phyloP scores from a whole-genome alignment of 2,113 vertebrate genomes.

The Excalfactoria chinensis region DNA sequence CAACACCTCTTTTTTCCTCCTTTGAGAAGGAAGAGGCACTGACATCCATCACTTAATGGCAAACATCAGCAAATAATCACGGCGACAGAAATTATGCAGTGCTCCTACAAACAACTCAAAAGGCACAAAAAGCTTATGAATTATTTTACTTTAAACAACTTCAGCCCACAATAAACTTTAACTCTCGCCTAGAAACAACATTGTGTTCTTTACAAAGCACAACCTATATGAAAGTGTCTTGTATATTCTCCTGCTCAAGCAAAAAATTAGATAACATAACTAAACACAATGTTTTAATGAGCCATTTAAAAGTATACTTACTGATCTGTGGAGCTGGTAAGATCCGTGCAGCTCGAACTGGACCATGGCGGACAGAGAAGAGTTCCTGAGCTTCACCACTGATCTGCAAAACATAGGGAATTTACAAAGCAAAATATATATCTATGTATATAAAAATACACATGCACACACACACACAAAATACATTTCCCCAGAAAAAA shows the following conservation, averaged over 20 bases:
- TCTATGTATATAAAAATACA: fast-evolving
- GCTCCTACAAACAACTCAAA: neutral
- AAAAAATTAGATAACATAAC: neutral
- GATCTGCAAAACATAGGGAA: constrained; percentile 77
- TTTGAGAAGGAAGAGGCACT: neutral
- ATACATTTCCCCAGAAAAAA: neutral
- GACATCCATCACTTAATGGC: neutral
- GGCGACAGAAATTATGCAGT: neutral
- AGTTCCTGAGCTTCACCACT: constrained; percentile 97
- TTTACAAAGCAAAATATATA: neutral
- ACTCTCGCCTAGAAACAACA: neutral
- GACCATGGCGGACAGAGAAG: constrained; percentile 94
- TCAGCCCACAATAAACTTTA: neutral
- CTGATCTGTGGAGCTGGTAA: constrained; percentile 93
- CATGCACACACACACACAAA: neutral
- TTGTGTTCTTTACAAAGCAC: neutral
- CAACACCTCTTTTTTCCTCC: neutral
- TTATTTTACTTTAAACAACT: neutral
- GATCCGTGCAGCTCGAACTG: constrained; percentile 89
- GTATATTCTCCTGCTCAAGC: neutral
- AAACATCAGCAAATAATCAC: fast-evolving
- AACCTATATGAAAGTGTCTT: neutral
- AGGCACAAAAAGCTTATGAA: neutral
- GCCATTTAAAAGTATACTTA: constrained; percentile 58
- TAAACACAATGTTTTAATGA: too few species aligned